phyloP scores from a whole-genome alignment of 2,113 vertebrate species.

The Chionomys nivalis region DNA sequence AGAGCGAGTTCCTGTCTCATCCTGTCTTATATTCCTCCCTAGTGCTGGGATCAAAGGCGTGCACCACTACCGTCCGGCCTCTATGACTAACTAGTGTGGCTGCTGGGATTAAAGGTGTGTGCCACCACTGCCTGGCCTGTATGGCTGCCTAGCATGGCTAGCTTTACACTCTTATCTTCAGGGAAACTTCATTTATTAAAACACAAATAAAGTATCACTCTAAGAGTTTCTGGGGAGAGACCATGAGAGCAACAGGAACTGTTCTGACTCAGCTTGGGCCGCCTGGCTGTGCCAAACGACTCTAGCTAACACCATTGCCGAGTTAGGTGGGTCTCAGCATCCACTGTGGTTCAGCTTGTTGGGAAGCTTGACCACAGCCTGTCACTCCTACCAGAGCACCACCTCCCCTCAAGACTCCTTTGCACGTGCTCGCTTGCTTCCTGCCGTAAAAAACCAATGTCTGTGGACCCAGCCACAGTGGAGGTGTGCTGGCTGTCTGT shows the following conservation, averaged over 20 bases:
- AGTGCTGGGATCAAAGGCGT: no score
- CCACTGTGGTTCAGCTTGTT: background rate
- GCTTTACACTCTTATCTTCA: no score
- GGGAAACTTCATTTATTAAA: no score
- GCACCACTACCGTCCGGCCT: no score
- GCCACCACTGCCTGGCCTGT: no score
- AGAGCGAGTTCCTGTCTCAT: no score
- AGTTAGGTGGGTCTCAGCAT: background rate
- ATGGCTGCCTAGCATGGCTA: no score
- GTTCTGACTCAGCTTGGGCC: background rate
- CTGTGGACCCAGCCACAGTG: background rate
- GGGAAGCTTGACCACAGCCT: background rate
- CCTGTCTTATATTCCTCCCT: no score
- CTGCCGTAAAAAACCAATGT: background rate
- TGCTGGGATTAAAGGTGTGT: no score
- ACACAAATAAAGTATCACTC: no score
- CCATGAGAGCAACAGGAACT: background rate
- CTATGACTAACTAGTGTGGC: no score
- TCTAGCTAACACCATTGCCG: background rate
- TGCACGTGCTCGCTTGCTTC: background rate
- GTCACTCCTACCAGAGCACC: background rate
- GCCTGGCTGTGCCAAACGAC: background rate
- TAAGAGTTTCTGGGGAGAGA: background rate
- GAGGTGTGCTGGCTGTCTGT: background rate
- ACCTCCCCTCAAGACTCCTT: background rate